Conservation (phyloP, 2,888 invertebrate species). For the Eupithecia vulgata region DNA sequence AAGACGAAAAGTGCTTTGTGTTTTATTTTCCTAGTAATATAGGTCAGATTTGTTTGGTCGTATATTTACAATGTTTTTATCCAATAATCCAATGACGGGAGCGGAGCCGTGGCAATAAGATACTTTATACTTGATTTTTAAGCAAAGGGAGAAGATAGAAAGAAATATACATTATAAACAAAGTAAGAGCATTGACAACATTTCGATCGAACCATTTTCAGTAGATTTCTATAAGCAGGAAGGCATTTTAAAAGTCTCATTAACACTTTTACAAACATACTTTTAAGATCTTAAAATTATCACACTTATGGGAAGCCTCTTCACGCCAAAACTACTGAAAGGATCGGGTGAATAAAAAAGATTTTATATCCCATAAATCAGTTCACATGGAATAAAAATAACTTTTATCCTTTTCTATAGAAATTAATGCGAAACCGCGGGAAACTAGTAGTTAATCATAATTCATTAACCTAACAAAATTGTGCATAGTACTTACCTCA, state of each 20-base stretch:
- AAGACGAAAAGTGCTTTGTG: background rate
- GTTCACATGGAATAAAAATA: too few relatives aligned
- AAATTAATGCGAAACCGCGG: too few relatives aligned
- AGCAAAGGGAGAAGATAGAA: too few relatives aligned
- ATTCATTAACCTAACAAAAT: background rate
- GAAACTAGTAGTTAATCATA: too few relatives aligned
- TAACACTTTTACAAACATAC: background rate
- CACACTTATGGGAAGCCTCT: too few relatives aligned
- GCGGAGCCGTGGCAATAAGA: too few relatives aligned
- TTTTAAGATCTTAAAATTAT: background rate
- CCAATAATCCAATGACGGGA: background rate
- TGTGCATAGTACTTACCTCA: constrained; percentile 75
- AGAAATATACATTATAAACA: too few relatives aligned
- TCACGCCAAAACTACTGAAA: too few relatives aligned
- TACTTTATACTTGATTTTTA: too few relatives aligned
- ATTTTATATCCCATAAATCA: too few relatives aligned
- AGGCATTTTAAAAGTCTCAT: background rate
- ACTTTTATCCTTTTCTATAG: too few relatives aligned
- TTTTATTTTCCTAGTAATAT: background rate
- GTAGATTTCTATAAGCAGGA: background rate
- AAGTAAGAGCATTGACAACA: background rate
- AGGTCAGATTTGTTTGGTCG: background rate
- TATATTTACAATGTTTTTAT: background rate
- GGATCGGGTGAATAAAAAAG: too few relatives aligned
- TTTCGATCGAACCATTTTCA: background rate